Evolutionary conservation across 2,113 vertebrate species (phyloP), one percentile per base, ranked within the genome.

Genomic region (Tachysurus vachellii): DNA sequence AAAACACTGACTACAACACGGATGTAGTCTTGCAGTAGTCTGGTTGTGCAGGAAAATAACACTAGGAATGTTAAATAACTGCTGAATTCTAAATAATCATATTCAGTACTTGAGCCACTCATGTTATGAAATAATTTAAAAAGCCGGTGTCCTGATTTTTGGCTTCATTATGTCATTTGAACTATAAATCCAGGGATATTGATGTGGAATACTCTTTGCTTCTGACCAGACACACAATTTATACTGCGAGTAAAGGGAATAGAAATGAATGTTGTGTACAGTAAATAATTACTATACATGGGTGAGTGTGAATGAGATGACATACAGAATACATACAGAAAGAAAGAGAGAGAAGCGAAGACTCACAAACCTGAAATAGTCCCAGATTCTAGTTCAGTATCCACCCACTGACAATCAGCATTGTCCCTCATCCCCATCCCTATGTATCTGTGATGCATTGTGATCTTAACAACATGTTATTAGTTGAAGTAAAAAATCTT

Each of bases 291-390:
- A 26, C 73, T 73, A 44, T 44, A 47, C 14, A 8, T 56, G 36
- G 71, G 5, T 1, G 12, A 31, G 3, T 5, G 47, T 17, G 5
- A 64, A 17, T 76, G 31, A 71, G 59, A 31, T 64, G 59, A 28
- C 56, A 61, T 44, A 44, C 66, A 75, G n/a, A 68, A 10, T 16
- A 71, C 76, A 86, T 11, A 44, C 26, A 13, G 56, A 76, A 61
- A 50, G 47, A 50, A 3, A 50, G 47, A 50, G 5, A 50, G 47
- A 50, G 47, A 50, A 26, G 68, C 36, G 50, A 44, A 68, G 8
- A 79, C 12, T 54, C n/a, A 59, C 21, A 62, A 62, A 66, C 75
- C 59, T 66, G 36, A 75, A 80, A 26, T 47, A 75, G 79, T 75
- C 80, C 62, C 5, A 50, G 42, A 47, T 76, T 76, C 9, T 50